Evolutionary conservation across 1,140 invertebrate species (phyloP), one percentile per base, ranked within the genome.

Genomic region (Pomacea maculata): DNA sequence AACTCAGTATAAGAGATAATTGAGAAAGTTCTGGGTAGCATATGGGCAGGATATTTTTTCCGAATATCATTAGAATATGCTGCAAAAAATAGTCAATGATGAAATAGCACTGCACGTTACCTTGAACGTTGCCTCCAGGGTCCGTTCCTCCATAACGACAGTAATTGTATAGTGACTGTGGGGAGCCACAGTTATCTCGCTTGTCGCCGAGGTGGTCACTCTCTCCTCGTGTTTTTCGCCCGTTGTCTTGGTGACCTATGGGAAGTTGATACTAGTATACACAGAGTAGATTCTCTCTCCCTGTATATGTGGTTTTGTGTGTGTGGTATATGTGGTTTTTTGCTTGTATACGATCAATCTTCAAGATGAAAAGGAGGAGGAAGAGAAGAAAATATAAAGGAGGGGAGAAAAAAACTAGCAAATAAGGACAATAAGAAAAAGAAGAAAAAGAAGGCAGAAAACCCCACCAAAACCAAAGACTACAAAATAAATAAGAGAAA

Each of bases 211-310:
- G 14, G 71, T 72, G 21, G 71, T 72, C 12, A 79, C 15, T 9
- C 54, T 73, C 17, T 80, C 80, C 73, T 80, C 80, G 68, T 75
- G 75, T 29, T 19, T 75, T 29, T 80, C 80, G 1, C 73, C 80
- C 7, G 70, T 65, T 9, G 57, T 75, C 64, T 80, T 80, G 29
- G 80, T 76, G 12, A 80, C 74, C 55, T 76, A 61, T 29, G 15
- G 34, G 34, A 45, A 6, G 34, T 45, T 45, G 34, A 45, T 45
- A 45, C 34, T 45, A 45, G 6, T 45, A 1, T 45, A 45, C 34
- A 6, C 34, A 45, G 34, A 45, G 34, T 45, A 45, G 34, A 45
- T 45, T 45, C 34, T 45, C 34, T 45, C 34, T 45, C 34, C 6
- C 34, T 6, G 34, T 45, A 45, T 2, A 45, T 45, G 34, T 45